A percentile compares a stretch with the other conserved stretches of the same genome.
Conservation (phyloP, 2,888 invertebrate genomes). For the Helicoverpa assulta region DNA sequence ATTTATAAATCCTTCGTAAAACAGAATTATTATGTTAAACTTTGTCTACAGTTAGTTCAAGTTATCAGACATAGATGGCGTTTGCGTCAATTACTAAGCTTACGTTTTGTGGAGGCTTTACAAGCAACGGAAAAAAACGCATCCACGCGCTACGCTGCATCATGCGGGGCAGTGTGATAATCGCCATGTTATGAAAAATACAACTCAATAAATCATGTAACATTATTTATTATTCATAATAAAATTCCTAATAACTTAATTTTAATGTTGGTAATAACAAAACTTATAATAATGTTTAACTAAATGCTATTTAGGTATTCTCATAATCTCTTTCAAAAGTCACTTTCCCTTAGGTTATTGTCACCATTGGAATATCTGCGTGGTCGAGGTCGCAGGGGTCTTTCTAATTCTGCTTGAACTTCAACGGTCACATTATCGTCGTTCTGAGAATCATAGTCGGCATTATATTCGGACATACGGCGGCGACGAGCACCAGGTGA, state of each 20-base stretch:
- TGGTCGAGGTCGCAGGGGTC: slow-evolving; percentile 76
- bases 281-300: slow-evolving; percentile 9
- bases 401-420: slow-evolving; percentile 79
- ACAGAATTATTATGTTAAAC: background rate
- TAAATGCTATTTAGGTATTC: slow-evolving; percentile 13
- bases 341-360: slow-evolving; percentile 85
- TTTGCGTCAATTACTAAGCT: background rate
- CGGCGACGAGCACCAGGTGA: slow-evolving; percentile 85
- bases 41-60: background rate
- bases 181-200: background rate
- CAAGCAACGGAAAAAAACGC: no score
- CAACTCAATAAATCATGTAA: background rate
- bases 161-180: no score
- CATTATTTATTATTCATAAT: slow-evolving; percentile 4
- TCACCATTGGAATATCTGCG: slow-evolving; percentile 81
- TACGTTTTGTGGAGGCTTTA: no score
- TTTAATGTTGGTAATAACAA: background rate
- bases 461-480: slow-evolving; percentile 80
- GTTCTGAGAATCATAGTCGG: slow-evolving; percentile 58
- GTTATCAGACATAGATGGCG: slow-evolving; percentile 34
- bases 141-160: no score
- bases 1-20: background rate
- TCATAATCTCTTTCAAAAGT: slow-evolving; percentile 73
- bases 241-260: slow-evolving; percentile 33
- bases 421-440: slow-evolving; percentile 74